A percentile compares a stretch with the other conserved stretches of the same genome.
Evolutionary conservation across 2,797 vertebrate species (phyloP).

Genomic region (Huso huso): DNA sequence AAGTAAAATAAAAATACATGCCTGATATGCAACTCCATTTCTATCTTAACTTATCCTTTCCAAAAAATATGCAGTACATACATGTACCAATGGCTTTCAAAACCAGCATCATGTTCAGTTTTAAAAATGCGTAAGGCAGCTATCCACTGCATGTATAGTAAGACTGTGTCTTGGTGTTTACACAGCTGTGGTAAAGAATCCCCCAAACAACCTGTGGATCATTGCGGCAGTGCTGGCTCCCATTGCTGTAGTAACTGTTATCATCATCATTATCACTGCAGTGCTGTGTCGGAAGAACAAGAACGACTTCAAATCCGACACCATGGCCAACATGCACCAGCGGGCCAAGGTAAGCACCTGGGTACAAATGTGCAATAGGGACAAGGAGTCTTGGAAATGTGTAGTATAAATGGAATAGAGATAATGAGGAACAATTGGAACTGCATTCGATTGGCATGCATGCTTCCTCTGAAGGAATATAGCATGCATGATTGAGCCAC

Average conservation of each 20-base stretch:
- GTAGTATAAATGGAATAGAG: too few species aligned
- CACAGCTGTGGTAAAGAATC: slow-evolving; percentile 90
- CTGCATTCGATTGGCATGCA: too few species aligned
- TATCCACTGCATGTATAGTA: neutral
- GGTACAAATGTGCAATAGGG: too few species aligned
- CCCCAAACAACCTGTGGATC: slow-evolving; percentile 96
- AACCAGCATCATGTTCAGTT: too few species aligned
- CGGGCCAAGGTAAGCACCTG: slow-evolving; percentile 72
- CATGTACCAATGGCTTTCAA: too few species aligned
- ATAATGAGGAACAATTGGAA: too few species aligned
- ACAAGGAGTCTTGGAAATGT: too few species aligned
- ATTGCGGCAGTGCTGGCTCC: slow-evolving; percentile 90
- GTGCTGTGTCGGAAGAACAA: slow-evolving; percentile 98
- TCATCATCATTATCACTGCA: slow-evolving; percentile 93
- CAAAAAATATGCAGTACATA: too few species aligned
- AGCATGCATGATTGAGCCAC: too few species aligned
- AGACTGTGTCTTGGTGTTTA: neutral
- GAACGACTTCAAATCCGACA: slow-evolving; percentile 88
- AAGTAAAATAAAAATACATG: too few species aligned
- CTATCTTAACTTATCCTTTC: neutral
- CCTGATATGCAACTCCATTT: too few species aligned
- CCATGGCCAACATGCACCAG: slow-evolving; percentile 86
- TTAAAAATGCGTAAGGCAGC: neutral
- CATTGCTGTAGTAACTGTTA: slow-evolving; percentile 85
- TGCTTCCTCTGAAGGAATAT: too few species aligned